phyloP scores from a whole-genome alignment of 2,113 vertebrate genomes.

The Chamaea fasciata region DNA sequence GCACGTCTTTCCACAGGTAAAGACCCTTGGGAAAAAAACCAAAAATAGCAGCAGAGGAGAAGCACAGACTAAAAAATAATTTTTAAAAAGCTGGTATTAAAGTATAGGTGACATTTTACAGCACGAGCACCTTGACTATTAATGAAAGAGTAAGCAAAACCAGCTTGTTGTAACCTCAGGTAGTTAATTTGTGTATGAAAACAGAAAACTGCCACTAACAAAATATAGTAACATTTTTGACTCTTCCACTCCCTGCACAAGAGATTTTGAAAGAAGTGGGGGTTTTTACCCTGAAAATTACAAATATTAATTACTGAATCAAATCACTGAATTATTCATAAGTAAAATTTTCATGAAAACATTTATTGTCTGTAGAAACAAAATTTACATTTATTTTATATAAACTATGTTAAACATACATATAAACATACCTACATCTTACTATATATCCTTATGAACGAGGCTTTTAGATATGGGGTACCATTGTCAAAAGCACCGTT shows the following conservation, averaged over 20 bases:
- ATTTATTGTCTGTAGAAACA: conserved; percentile 61
- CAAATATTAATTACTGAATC: background rate
- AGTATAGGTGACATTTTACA: background rate
- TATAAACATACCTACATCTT: conserved; percentile 56
- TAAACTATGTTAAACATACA: conserved; percentile 64
- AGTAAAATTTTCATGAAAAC: conserved; percentile 40
- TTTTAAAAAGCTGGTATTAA: background rate
- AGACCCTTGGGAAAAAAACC: background rate
- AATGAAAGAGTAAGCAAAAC: background rate
- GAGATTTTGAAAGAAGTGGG: background rate
- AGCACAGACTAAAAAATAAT: background rate
- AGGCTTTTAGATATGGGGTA: background rate
- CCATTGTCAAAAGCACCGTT: conserved; percentile 21
- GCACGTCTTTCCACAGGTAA: background rate
- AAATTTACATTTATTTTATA: conserved; percentile 54
- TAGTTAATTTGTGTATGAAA: background rate
- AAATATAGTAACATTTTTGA: background rate
- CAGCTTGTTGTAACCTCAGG: background rate
- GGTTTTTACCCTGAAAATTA: background rate
- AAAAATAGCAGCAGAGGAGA: background rate
- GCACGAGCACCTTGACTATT: background rate
- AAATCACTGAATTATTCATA: background rate
- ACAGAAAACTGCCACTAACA: background rate
- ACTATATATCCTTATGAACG: conserved; percentile 6
- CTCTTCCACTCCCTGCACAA: background rate